These are phyloP conservation scores for Hydra vulgaris DNA, from an alignment of 30 jellyfish, hydroid and myxozoan species.

Conservation along the genomic window DNA sequence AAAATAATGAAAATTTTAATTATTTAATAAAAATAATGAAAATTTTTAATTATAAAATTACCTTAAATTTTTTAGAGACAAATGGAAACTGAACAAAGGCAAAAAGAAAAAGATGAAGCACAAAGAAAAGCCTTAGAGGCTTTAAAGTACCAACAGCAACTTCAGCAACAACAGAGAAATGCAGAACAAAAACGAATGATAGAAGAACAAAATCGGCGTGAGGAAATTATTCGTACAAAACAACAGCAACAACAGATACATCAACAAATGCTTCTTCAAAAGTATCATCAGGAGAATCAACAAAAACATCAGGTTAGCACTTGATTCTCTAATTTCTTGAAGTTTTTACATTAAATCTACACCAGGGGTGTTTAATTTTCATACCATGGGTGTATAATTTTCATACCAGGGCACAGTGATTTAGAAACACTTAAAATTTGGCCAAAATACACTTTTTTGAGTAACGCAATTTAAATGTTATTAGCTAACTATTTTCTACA, in stretches of 20 bases:
- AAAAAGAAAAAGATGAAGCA: conserved; percentile 43
- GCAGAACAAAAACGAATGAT: conserved; percentile 34
- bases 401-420: no score
- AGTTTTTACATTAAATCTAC: no score
- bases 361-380: no score
- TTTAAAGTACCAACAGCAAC: conserved; percentile 39
- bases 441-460: no score
- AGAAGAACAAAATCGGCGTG: conserved; percentile 35
- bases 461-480: no score
- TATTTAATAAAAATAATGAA: no score
- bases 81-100: conserved; percentile 29
- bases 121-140: conserved; percentile 51
- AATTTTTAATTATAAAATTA: background rate
- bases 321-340: no score
- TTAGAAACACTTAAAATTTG: no score
- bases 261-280: conserved; percentile 37
- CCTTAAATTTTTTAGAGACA: conserved; percentile 9
- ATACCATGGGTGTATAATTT: no score
- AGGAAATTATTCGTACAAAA: conserved; percentile 35
- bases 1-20: no score
- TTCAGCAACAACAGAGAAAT: conserved; percentile 40
- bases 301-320: conserved; percentile 48
- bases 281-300: conserved; percentile 43
- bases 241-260: conserved; percentile 57
- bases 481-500: no score